Evolutionary conservation across 2,797 vertebrate genomes (phyloP), one percentile per base, ranked within the genome.

Genomic region (Leptodactylus fallax): DNA sequence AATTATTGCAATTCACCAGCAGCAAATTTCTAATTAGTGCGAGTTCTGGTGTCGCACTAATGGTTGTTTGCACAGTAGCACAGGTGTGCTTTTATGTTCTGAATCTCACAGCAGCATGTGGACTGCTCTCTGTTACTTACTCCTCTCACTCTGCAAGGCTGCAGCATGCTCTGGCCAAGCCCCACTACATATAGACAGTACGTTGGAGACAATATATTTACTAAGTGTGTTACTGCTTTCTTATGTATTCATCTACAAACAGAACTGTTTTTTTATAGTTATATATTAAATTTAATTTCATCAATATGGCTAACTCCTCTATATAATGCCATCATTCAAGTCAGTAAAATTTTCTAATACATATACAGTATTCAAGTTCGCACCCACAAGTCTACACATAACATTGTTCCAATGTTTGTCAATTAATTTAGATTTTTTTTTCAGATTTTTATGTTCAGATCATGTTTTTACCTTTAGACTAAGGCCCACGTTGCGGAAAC

Each of bases 1-100:
- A 78, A 56, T 56, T 78, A 56, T 25, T 55, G 76, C 76, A 78
- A 78, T 23, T 78, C 23, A 55, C 51, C 76, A 78, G 76, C 51
- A 56, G 51, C 76, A 78, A 78, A 56, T 78, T 78, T 14, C 51
- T 78, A 78, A 49, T 77, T 77, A 77, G 47, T 23, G 47, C 17
- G 45, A 23, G 74, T 77, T 78, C n/a, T n/a, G 55, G n/a, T 78
- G 49, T 78, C 4, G 74, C 21, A 47, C 69, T 72, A 49, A 51
- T 77, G 74, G 74, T 25, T 56, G 76, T 55, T 78, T 78, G 49
- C n/a, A 25, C 3, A 51, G 51, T 27, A 56, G 51, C 76, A 17
- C 76, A 78, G 76, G 51, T 78, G 71, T 74, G 69, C 17, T 21
- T 74, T 51, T 49, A 45, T 74, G n/a, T 74, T 49, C 47, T 11